Percentiles rank a stretch among this genome's conserved stretches.
phyloP scores from a whole-genome alignment of 1,140 invertebrate species.

The Phocides pigmalion region DNA sequence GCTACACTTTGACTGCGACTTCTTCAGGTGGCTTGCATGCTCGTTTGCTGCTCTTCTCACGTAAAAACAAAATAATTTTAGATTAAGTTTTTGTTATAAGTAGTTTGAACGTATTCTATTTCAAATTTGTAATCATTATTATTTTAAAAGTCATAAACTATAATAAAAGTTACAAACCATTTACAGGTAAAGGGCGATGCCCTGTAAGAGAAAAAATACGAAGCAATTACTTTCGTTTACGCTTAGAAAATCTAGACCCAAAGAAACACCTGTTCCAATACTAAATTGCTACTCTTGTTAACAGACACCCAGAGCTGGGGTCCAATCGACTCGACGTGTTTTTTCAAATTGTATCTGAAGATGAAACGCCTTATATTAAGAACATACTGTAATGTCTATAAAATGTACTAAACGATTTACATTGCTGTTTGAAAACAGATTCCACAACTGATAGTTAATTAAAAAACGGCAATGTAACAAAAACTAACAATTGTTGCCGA shows the following conservation, averaged over 20 bases:
- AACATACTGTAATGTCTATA: background rate
- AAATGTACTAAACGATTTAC: background rate
- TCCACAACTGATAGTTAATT: too few relatives aligned
- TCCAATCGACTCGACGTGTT: constrained; percentile 12
- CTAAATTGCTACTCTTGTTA: constrained; percentile 34
- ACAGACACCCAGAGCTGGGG: constrained; percentile 19
- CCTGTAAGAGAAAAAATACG: background rate
- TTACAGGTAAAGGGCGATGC: background rate
- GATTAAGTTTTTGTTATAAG: too few relatives aligned
- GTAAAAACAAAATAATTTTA: too few relatives aligned
- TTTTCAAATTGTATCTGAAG: constrained; percentile 14
- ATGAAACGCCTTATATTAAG: background rate
- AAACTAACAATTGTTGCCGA: background rate
- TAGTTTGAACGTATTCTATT: too few relatives aligned
- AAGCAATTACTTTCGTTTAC: constrained; percentile 13
- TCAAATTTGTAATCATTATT: too few relatives aligned
- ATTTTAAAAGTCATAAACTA: too few relatives aligned
- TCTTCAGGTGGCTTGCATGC: too few relatives aligned
- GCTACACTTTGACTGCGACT: too few relatives aligned
- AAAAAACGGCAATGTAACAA: background rate
- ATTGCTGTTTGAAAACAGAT: too few relatives aligned
- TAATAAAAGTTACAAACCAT: too few relatives aligned
- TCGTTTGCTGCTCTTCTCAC: too few relatives aligned
- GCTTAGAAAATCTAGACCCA: constrained; percentile 8
- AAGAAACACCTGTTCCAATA: constrained; percentile 27